These are phyloP conservation scores for Mus spicilegus DNA, from an alignment of 2,113 vertebrate species.

Conservation along the genomic window DNA sequence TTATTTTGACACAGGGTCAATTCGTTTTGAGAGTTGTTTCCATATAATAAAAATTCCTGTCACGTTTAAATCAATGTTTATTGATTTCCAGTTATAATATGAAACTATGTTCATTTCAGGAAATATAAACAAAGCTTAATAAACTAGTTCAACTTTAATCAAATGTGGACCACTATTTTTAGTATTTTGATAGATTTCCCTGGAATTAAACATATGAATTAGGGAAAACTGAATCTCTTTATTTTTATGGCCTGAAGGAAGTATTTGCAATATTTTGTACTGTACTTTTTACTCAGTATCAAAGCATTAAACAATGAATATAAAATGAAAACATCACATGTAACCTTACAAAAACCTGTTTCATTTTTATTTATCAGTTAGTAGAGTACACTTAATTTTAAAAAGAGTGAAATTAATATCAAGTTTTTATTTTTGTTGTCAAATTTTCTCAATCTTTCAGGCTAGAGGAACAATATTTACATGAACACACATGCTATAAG, in stretches of 20 bases:
- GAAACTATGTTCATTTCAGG: background rate
- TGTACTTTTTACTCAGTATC: background rate
- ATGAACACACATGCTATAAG: background rate
- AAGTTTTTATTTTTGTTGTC: constrained; percentile 16
- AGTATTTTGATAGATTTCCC: constrained; percentile 35
- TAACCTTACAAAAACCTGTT: background rate
- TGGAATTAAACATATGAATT: background rate
- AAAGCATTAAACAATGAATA: background rate
- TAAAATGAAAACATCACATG: background rate
- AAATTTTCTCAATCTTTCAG: background rate
- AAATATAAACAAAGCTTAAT: constrained; percentile 21
- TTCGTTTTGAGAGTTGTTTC: background rate
- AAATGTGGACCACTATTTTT: background rate
- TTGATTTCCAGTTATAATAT: constrained; percentile 12
- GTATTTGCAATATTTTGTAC: background rate
- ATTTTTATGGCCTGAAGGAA: background rate
- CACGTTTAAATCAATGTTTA: constrained; percentile 30
- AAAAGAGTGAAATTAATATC: background rate
- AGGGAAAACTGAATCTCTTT: background rate
- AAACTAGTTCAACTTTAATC: background rate
- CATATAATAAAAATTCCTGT: background rate
- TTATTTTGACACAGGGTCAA: background rate
- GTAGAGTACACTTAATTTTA: background rate
- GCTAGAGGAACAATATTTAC: background rate
- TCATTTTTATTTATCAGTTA: background rate